Evolutionary conservation across 2,797 vertebrate species (phyloP), one percentile per base, ranked within the genome.

Genomic region (Gobio occitaniae): DNA sequence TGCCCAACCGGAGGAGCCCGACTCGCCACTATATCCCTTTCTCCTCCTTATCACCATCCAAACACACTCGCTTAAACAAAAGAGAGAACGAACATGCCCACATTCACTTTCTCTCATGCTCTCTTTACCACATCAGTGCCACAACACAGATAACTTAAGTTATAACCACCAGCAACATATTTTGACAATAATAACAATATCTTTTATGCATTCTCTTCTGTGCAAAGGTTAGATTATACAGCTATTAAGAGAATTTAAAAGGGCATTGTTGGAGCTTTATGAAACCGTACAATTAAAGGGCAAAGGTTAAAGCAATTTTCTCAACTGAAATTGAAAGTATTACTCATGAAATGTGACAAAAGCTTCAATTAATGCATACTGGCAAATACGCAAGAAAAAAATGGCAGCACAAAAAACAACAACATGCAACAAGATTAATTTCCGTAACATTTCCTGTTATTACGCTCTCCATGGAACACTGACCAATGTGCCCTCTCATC

Each of bases 161-260:
- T 47, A 86, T 93, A 93, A 94, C 94, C 91, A 91, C 83, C 93
- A 92, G 93, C 90, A 90, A 91, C 93, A 93, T 92, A 92, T 81
- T 44, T 47, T 61, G 82, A 91, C 92, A 92, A 94, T 93, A 95
- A 94, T 91, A 85, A 90, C 80, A 86, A 88, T 47, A 69, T 80
- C 8, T 80, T 25, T 80, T 38, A 54, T 59, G 80, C 68, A 59
- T 59, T 71, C 68, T 38, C 41, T 72, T 71, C 41, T 8, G 25
- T 11, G 68, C 76, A 79, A 78, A 79, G 52, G 76, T 84, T 70
- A 79, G 8, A 72, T 71, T 84, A 79, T n/a, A 59, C 25, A 70
- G 54, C 66, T 71, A 79, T 79, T 63, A 72, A 25, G 50, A 47
- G 36, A 61, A 83, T 65, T 83, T 66, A 36, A 75, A 83, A 59